Conservation (phyloP, 2,113 vertebrate species). For the Daboia siamensis region DNA sequence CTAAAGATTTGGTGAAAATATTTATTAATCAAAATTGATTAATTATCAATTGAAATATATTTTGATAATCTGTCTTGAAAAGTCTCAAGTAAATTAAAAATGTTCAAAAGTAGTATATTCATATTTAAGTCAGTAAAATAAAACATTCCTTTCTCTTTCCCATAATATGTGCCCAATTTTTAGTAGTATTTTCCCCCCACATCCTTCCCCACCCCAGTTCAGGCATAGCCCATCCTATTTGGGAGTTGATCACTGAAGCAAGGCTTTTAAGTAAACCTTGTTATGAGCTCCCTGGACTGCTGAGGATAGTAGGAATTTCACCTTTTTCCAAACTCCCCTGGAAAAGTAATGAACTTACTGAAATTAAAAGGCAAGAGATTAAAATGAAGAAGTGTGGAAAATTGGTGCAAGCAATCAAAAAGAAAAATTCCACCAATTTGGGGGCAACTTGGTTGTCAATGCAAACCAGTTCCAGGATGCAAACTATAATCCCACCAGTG, state of each 20-base stretch:
- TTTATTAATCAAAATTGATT: neutral
- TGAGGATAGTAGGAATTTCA: neutral
- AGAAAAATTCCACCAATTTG: neutral
- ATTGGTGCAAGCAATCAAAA: neutral
- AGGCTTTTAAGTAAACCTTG: neutral
- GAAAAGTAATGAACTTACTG: neutral
- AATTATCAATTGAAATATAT: neutral
- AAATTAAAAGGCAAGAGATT: neutral
- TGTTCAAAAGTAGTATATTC: neutral
- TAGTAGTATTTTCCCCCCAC: neutral
- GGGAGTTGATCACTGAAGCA: neutral
- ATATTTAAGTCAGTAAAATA: neutral
- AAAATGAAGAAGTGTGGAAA: neutral
- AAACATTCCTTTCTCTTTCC: neutral
- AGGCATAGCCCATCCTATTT: neutral
- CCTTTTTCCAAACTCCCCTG: neutral
- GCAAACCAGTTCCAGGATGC: neutral
- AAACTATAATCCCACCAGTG: neutral
- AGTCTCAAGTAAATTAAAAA: neutral
- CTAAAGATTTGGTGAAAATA: neutral
- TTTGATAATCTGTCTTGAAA: neutral
- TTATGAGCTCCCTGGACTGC: neutral
- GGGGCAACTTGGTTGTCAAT: neutral
- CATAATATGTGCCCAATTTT: neutral
- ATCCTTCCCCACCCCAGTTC: neutral